These are phyloP conservation scores for Ferrisia virgata DNA, from an alignment of 2,888 invertebrate species.

Conservation along the genomic window DNA sequence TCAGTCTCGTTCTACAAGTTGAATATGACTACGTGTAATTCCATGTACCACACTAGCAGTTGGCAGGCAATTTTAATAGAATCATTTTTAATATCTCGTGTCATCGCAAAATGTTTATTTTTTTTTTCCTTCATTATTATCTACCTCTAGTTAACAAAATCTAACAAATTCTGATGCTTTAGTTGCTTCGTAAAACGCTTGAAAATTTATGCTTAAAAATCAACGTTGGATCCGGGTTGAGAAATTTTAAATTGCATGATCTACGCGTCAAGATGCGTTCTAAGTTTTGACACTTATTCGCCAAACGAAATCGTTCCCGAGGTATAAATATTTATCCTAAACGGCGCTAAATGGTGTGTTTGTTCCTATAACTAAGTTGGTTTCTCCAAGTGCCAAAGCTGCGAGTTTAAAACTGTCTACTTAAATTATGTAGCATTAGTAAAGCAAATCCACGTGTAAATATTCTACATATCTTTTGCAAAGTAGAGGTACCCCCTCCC, in stretches of 20 bases:
- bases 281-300: background rate
- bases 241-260: background rate
- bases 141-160: slow-evolving; percentile 14
- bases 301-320: no score
- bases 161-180: background rate
- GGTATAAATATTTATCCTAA: no score
- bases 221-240: background rate
- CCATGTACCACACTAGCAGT: slow-evolving; percentile 5
- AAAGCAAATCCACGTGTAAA: background rate
- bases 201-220: background rate
- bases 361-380: slow-evolving; percentile 2
- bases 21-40: background rate
- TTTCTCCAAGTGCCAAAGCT: background rate
- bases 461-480: no score
- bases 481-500: no score
- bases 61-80: slow-evolving; percentile 2
- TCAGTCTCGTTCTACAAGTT: background rate
- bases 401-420: background rate
- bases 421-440: background rate
- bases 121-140: no score
- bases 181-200: background rate
- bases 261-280: background rate
- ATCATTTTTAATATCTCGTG: background rate
- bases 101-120: background rate
- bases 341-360: background rate